Percentiles rank a stretch among this genome's conserved stretches.
Evolutionary conservation across 92 coral and sea anemone genomes (phyloP).

Genomic region (Parazoanthus atlanticus): DNA sequence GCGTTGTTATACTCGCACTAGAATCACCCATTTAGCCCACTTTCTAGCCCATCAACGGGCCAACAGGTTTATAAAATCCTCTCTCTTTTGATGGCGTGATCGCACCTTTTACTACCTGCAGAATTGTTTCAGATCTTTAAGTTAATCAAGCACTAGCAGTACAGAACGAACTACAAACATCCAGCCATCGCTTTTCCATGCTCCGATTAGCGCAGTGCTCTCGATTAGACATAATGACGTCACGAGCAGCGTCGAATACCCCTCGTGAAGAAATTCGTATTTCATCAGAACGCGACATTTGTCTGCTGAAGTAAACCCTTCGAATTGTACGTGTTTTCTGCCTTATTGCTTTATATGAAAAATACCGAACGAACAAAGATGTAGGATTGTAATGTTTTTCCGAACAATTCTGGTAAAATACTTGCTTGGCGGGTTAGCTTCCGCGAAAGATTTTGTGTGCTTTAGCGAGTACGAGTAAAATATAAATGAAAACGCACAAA

Average conservation of each 20-base stretch:
- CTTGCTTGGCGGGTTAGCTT: not conserved
- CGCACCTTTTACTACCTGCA: slow-evolving; percentile 22
- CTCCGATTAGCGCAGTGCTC: slow-evolving; percentile 52
- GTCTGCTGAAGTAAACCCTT: slow-evolving; percentile 11
- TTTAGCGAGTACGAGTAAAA: not conserved
- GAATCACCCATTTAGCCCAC: slow-evolving; percentile 66
- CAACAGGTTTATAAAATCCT: not conserved
- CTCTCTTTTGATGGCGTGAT: slow-evolving; percentile 9
- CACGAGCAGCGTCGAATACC: slow-evolving; percentile 48
- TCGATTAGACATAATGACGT: slow-evolving; percentile 61
- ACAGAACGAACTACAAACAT: slow-evolving; percentile 19
- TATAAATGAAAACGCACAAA: not conserved
- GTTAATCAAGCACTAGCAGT: slow-evolving; percentile 20
- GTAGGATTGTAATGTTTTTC: not conserved
- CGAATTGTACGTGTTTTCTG: not conserved
- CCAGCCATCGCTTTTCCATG: slow-evolving; percentile 61
- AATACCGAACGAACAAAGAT: not conserved
- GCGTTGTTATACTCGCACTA: slow-evolving; percentile 74
- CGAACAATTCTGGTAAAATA: not conserved
- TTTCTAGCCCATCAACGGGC: slow-evolving; percentile 38
- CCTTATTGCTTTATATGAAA: not conserved
- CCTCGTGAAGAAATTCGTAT: slow-evolving; percentile 38
- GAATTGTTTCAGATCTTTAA: slow-evolving; percentile 33
- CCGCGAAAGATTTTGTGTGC: not conserved
- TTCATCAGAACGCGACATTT: slow-evolving; percentile 36